phyloP scores from a whole-genome alignment of 2,113 vertebrate genomes.

The Suricata suricatta region DNA sequence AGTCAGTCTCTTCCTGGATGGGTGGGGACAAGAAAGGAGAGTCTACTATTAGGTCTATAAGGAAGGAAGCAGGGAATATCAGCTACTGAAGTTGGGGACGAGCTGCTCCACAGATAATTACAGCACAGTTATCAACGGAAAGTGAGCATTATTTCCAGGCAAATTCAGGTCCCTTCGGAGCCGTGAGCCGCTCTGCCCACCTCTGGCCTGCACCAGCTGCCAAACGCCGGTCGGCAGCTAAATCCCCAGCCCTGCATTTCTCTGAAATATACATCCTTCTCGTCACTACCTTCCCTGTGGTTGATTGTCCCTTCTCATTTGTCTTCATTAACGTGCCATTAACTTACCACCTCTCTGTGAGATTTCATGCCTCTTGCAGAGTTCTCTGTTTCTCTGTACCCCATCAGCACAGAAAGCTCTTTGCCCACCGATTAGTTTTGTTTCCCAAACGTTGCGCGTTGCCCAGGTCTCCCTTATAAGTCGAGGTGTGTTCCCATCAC shows the following conservation, averaged over 20 bases:
- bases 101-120: background rate
- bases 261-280: background rate
- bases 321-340: slow-evolving; percentile 43
- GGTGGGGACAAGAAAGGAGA: background rate
- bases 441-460: slow-evolving; percentile 27
- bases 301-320: background rate
- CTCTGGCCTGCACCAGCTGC: background rate
- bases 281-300: background rate
- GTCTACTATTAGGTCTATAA: background rate
- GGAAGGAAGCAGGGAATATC: background rate
- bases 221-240: background rate
- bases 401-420: background rate
- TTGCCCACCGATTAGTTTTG: slow-evolving; percentile 39
- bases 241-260: background rate
- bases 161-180: background rate
- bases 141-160: background rate
- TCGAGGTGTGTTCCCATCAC: background rate
- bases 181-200: background rate
- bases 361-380: background rate
- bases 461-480: background rate
- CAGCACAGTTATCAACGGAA: background rate
- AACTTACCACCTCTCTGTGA: background rate
- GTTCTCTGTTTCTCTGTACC: background rate
- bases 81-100: background rate
- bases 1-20: background rate